Base-by-base conservation (phyloP, 2,888 invertebrate genomes). In the Theretra japonica region DNA sequence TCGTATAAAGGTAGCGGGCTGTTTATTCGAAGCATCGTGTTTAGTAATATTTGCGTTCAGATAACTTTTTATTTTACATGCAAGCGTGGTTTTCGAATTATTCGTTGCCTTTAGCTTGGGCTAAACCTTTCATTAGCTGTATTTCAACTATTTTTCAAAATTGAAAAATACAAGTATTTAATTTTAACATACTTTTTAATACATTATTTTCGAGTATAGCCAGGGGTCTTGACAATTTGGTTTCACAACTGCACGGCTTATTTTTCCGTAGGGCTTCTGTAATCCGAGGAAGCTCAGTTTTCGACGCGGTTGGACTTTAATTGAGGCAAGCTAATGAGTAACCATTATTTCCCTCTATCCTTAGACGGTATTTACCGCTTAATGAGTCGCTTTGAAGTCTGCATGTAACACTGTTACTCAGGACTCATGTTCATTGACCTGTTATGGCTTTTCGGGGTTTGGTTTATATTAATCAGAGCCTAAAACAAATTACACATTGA, bases 251-350 rank as follows among this genome's bases (percentile, higher is more conserved):
- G 23, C 65, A 53, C 56, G 33, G 30, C 62, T 57, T 56, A 65
- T 71, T 71, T 71, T 71, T 71, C 56, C 70, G 80, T 76, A 65
- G 62, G 62, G 65, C 56, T 80, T 77, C 76, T 48, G 82, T 82
- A 85, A 86, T 79, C 75, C 75, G 80, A 83, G 74, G 60, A 75
- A 73, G 77, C 80, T 82, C 77, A 79, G 77, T 81, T 85, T 84
- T 81, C 82, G 77, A 76, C 69, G 70, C 73, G 73, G 75, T 76
- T 75, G 75, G 79, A 77, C 79, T 82, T 82, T 84, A 84, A 86
- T 84, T 83, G 80, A 82, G 81, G 79, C 75, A 72, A 79, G 79
- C 76, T 86, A 84, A 87, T 84, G 83, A 82, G 77, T 78, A 82
- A 79, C 80, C 80, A 84, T 84, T 85, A 82, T 81, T 79, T 76